Conservation (phyloP, 2,888 invertebrate species). For the Morpho helenor region DNA sequence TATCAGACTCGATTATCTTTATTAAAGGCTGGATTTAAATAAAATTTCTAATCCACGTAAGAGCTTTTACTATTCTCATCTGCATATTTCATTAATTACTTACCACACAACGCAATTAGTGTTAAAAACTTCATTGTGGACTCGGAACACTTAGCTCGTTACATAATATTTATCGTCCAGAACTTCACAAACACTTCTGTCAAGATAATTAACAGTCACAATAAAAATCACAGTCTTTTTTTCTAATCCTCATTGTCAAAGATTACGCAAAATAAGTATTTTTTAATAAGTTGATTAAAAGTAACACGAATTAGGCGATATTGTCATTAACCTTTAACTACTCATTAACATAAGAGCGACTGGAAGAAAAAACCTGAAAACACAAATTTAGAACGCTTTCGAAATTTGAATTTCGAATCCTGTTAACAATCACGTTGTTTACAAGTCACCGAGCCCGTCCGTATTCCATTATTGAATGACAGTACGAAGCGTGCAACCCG, state of each 20-base stretch:
- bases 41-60: slow-evolving; percentile 7
- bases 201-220: slow-evolving; percentile 20
- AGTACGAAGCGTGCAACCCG: slow-evolving; percentile 43
- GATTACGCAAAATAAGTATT: slow-evolving; percentile 4
- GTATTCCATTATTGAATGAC: slow-evolving; percentile 51
- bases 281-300: too few relatives aligned
- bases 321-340: too few relatives aligned
- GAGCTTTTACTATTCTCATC: slow-evolving; percentile 6
- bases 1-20: too few relatives aligned
- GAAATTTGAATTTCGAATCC: slow-evolving; percentile 15
- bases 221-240: slow-evolving; percentile 19
- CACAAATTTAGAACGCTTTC: not conserved
- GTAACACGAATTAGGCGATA: too few relatives aligned
- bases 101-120: slow-evolving; percentile 62
- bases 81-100: slow-evolving; percentile 36
- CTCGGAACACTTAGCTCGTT: slow-evolving; percentile 30
- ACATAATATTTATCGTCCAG: slow-evolving; percentile 37
- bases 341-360: not conserved
- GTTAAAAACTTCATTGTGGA: slow-evolving; percentile 59
- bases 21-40: too few relatives aligned
- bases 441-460: slow-evolving; percentile 53
- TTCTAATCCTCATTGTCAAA: slow-evolving; percentile 21
- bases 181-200: slow-evolving; percentile 34
- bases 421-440: slow-evolving; percentile 36
- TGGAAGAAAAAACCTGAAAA: not conserved